Percentiles rank a stretch among this genome's conserved stretches.
These are phyloP conservation scores for Cathartes aura DNA, from an alignment of 2,113 vertebrate genomes.

Conservation along the genomic window DNA sequence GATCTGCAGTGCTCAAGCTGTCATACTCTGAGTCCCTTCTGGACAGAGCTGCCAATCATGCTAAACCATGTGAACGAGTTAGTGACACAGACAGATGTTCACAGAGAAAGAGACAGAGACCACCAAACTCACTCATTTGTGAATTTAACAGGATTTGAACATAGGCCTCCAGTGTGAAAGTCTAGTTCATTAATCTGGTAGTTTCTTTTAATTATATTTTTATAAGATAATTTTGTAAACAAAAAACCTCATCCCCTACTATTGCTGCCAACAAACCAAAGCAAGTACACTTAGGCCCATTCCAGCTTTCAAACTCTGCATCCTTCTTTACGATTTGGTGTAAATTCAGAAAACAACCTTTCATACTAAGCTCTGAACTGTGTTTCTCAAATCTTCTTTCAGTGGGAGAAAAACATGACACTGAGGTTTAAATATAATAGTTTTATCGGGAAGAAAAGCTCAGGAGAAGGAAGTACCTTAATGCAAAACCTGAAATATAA, in stretches of 20 bases:
- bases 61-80: background rate
- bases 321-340: background rate
- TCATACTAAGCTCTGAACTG: background rate
- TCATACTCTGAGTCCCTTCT: background rate
- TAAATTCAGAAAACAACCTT: background rate
- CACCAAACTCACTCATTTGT: background rate
- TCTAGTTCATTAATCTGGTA: background rate
- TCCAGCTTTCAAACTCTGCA: background rate
- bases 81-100: slow-evolving; percentile 39
- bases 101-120: background rate
- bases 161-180: background rate
- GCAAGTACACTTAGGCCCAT: background rate
- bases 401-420: background rate
- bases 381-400: background rate
- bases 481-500: background rate
- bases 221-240: background rate
- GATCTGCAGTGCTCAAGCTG: background rate
- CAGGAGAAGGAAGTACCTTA: background rate
- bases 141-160: background rate
- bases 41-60: slow-evolving; percentile 43
- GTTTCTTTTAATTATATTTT: background rate
- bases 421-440: background rate
- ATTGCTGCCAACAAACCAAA: background rate
- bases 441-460: background rate
- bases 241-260: background rate